Evolutionary conservation across 2,113 vertebrate genomes (phyloP), one percentile per base, ranked within the genome.

Genomic region (Syngnathus floridae): DNA sequence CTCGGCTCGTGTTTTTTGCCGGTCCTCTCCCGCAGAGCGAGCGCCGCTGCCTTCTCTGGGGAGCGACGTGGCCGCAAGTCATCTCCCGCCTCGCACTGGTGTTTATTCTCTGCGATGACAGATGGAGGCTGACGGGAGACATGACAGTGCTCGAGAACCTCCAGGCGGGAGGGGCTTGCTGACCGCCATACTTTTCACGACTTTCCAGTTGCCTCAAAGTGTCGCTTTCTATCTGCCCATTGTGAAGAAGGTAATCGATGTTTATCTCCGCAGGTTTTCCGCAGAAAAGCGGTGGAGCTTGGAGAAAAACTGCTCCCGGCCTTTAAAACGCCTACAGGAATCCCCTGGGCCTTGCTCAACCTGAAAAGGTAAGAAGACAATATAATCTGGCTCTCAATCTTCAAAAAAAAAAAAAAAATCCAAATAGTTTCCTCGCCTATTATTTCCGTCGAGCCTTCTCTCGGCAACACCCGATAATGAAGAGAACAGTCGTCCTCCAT

Each of bases 321-420:
- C 74, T 99, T 99, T 88, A 95, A 93, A 82, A 99, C 96, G 67
- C 95, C 95, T 67, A 98, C 95, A 54, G 97, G 97, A 68, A 93
- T 99, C 88, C 96, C 97, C 73, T 99, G 96, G 97, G 97, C 95
- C 48, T 84, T 99, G 79, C 93, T 99, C 76, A 99, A 98, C 87
- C 92, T 99, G 75, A 99, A 98, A 89, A 99, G 95, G 97, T 98
- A 93, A 65, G 81, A 31, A 31, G 13, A 14, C 14, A 17, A 35
- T 56, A 14, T 35, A 56, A 56, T 56, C 12, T 16, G 3, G 0
- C 13, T 35, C 52, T 26, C 22, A 22, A 54, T 12, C 22, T 19
- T 19, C 37, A 36, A 8, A 58, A 58, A 19, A 19, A 38, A 10
- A 2, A 37, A 1, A 35, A 8, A 3, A 2, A 21, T 60, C 12